phyloP scores from a whole-genome alignment of 1,140 invertebrate genomes.

The Leptonema lineaticorne region DNA sequence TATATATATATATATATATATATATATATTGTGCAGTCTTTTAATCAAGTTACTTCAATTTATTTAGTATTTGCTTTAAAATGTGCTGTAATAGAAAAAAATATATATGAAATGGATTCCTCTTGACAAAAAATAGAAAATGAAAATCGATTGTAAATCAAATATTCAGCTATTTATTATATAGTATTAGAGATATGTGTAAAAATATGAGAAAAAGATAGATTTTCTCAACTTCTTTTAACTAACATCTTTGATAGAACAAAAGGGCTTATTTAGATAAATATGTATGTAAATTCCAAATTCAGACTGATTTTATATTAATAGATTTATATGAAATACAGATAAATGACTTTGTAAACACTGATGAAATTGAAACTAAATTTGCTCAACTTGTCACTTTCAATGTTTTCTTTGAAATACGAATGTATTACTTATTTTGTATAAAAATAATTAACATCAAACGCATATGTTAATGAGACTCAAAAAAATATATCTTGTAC shows the following conservation, averaged over 20 bases:
- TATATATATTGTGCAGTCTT: conserved; percentile 9
- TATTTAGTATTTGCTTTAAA: conserved; percentile 10
- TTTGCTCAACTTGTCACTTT: too few relatives aligned
- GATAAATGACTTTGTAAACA: too few relatives aligned
- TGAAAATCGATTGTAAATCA: neutral
- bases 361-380: too few relatives aligned
- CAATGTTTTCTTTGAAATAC: too few relatives aligned
- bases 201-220: neutral
- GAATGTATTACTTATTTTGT: too few relatives aligned
- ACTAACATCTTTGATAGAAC: neutral
- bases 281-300: conserved; percentile 22
- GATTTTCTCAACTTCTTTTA: neutral
- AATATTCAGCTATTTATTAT: conserved; percentile 5
- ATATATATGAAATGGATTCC: conserved; percentile 5
- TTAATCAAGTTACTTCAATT: conserved; percentile 26
- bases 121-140: conserved; percentile 13
- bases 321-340: conserved; percentile 8
- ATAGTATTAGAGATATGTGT: conserved; percentile 14
- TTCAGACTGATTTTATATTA: conserved; percentile 31
- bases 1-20: too few relatives aligned
- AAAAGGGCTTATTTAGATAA: conserved; percentile 3
- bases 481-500: too few relatives aligned
- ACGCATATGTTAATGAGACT: too few relatives aligned
- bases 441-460: neutral
- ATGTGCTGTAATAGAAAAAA: neutral